Base-by-base conservation (phyloP, 2,888 invertebrate genomes). In the Falcaria lacertinaria region DNA sequence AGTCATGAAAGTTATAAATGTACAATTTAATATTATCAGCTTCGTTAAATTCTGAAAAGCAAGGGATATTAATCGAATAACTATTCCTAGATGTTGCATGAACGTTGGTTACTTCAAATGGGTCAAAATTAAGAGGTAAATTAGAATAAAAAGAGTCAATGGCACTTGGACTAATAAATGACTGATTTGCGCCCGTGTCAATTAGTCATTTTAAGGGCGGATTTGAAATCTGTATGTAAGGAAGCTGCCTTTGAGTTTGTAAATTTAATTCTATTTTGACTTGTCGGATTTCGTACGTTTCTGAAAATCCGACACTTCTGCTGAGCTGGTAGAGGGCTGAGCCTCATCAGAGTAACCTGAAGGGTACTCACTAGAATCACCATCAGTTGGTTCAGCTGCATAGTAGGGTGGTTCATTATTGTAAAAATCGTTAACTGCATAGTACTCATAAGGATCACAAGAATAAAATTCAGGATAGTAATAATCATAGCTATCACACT, bases 131-230 rank as follows among this genome's bases (percentile, higher is more conserved):
- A 8, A 47, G 17, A 3, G 43, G 36, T 8, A 45, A 1, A 2
- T 43, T 50, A 8, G 6, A 2, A 25, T 8, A 25, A 8, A 8
- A 25, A 8, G 6, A 8, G 6, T 25, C 1, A 50, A 28, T 13
- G 48, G 50, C 0, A 46, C 11, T 8, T 6, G 25, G 25, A 8
- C 25, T 25, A 8, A 25, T 25, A 25, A 25, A 25, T 8, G 1
- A 51, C 19, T 48, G 46, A 33, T 53, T 53, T 4, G 53, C 50
- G 3, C 53, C 53, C 0, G 49, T 51, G 14, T 51, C 51, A 7
- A 54, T 46, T 6, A 54, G 25, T 0, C 50, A 28, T 19, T 54
- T 51, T 2, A 54, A 14, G 0, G 54, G 50, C 1, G 54, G 54
- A 19, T 45, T 25, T 1, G 11, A 1, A 17, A 50, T 47, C 14